phyloP scores from a whole-genome alignment of 2,797 vertebrate species.

The Triplophysa yarkandensis region DNA sequence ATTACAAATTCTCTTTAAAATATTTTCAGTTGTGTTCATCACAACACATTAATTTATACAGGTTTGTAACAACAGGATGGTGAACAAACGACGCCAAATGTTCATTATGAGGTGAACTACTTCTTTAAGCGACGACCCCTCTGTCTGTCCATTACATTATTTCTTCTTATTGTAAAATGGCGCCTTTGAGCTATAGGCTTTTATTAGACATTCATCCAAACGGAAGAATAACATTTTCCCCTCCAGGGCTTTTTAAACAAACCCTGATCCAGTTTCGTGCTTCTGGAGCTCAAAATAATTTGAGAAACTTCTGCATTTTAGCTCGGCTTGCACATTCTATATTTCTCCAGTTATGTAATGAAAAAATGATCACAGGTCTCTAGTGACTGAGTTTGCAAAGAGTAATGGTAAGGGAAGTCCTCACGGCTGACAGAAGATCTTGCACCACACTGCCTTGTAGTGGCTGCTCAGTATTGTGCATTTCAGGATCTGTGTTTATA shows the following conservation, averaged over 20 bases:
- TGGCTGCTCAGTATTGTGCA: slow-evolving; percentile 19
- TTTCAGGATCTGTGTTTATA: neutral
- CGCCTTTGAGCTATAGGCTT: neutral
- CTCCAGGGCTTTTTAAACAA: slow-evolving; percentile 25
- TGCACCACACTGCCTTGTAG: slow-evolving; percentile 46
- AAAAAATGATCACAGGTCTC: slow-evolving; percentile 19
- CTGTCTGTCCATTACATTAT: neutral
- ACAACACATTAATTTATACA: neutral
- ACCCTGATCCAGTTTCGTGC: slow-evolving; percentile 7
- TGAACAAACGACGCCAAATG: too few relatives aligned
- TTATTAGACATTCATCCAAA: slow-evolving; percentile 5
- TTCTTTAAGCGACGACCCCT: too few relatives aligned
- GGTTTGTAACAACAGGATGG: too few relatives aligned
- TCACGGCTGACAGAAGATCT: slow-evolving; percentile 11
- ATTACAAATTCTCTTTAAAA: too few relatives aligned
- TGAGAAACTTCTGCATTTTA: slow-evolving; percentile 1
- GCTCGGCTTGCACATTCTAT: slow-evolving; percentile 2
- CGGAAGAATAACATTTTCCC: slow-evolving; percentile 2
- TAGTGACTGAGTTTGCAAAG: slow-evolving; percentile 26
- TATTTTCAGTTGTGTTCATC: too few relatives aligned
- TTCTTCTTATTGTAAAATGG: neutral
- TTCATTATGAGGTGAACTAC: too few relatives aligned
- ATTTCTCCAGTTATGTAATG: slow-evolving; percentile 21
- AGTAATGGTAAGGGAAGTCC: neutral
- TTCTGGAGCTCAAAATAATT: neutral